Percentiles rank a stretch among this genome's conserved stretches.
Conservation (phyloP, 2,888 invertebrate genomes). For the Chrysomela aeneicollis region DNA sequence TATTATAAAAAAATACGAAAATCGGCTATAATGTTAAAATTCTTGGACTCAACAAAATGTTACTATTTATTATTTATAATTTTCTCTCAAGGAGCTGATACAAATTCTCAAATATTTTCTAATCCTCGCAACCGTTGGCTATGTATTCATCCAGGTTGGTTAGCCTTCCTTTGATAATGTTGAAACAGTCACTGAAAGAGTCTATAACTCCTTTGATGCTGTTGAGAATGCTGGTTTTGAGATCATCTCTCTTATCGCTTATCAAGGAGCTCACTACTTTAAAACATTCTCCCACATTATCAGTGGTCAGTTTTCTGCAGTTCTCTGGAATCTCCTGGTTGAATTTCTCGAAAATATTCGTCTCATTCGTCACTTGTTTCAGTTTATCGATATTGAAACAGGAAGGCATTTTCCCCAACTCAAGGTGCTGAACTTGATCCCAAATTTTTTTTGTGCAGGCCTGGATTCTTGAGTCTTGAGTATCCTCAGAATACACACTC, state of each 20-base stretch:
- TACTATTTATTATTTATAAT: no score
- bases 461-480: slow-evolving; percentile 17
- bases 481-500: no score
- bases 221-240: slow-evolving; percentile 19
- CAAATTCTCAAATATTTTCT: neutral
- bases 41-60: no score
- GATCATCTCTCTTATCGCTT: neutral
- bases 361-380: slow-evolving; percentile 12
- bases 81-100: no score
- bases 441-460: slow-evolving; percentile 28
- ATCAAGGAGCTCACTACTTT: neutral
- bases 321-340: slow-evolving; percentile 21
- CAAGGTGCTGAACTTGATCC: slow-evolving; percentile 20
- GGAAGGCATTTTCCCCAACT: slow-evolving; percentile 7
- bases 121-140: slow-evolving; percentile 3
- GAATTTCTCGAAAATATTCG: slow-evolving; percentile 2
- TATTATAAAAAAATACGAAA: no score
- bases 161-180: neutral
- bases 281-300: slow-evolving; percentile 29
- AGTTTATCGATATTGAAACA: slow-evolving; percentile 24
- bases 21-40: no score
- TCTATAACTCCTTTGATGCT: slow-evolving; percentile 4
- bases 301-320: slow-evolving; percentile 22
- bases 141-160: slow-evolving; percentile 31
- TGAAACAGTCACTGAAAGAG: slow-evolving; percentile 13